Conservation (phyloP, 2,888 invertebrate genomes). For the Linyphia triangularis region DNA sequence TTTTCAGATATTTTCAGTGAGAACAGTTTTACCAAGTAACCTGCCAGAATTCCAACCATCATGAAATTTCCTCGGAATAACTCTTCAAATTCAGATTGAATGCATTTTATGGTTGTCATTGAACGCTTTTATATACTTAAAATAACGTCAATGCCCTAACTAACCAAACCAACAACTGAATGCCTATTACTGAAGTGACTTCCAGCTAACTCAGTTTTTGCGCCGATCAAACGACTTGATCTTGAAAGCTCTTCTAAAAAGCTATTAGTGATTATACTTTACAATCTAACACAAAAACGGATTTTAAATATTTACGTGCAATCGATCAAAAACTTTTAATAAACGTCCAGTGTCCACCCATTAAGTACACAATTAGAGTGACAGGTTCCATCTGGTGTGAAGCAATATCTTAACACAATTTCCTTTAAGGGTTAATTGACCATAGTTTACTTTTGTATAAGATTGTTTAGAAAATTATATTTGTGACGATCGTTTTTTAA, state of each 20-base stretch:
- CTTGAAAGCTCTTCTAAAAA: background rate
- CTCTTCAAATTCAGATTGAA: too few species aligned
- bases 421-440: too few species aligned
- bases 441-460: too few species aligned
- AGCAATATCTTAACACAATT: too few species aligned
- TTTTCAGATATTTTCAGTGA: background rate
- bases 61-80: too few species aligned
- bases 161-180: background rate
- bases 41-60: too few species aligned
- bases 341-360: background rate
- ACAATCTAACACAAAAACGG: too few species aligned
- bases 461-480: too few species aligned
- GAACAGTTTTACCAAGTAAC: background rate
- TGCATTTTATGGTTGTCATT: too few species aligned
- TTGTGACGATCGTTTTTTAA: too few species aligned
- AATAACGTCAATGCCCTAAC: too few species aligned
- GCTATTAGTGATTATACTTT: background rate
- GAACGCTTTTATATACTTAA: too few species aligned
- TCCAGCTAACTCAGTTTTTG: background rate
- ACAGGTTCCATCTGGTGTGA: background rate
- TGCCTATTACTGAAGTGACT: background rate
- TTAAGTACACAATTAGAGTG: background rate
- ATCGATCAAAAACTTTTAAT: background rate
- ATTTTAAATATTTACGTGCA: background rate
- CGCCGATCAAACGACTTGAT: background rate